Base-by-base conservation (phyloP, 30 jellyfish, hydroid and myxozoan genomes). In the Chrysaora quinquecirrha region DNA sequence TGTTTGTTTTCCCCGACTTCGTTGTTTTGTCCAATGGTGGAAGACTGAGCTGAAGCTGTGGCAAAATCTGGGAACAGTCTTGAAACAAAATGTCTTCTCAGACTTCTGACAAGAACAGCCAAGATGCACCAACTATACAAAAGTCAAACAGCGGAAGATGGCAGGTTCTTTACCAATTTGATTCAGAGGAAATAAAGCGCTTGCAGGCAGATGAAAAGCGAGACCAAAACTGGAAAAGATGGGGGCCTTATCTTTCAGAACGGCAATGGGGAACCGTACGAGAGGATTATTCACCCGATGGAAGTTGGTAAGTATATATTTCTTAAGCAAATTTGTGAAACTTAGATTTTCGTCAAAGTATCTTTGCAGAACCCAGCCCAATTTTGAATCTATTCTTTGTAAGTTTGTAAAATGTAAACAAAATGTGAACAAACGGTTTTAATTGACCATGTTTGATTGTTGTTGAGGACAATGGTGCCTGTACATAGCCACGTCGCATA, bases 241-340 rank as follows among this genome's bases (percentile, higher is more conserved):
- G 97, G 97, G 97, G 97, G 19, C 97, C 97, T 9, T 90, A 90
- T 34, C 85, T 90, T 0, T 90, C 97, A 1, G 97, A 90, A 82
- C 61, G 97, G 50, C 97, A 90, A 43, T 90, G 97, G 97, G 97
- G 97, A 4, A 90, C 97, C 0, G 97, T 90, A n/a, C 75, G 97
- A 43, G 97, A 90, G 69, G 97, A 90, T 68, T 90, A 90, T 33
- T 90, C 97, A 6, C 88, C 89, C 22, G 89, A 90, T 78, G 97
- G 97, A 34, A 71, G 84, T 38, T 90, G 97, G 97, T 90, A 79
- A 21, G 89, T 34, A 30, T 16, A 22, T 70, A 9, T n/a, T n/a
- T n/a, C n/a, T n/a, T n/a, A n/a, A n/a, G n/a, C n/a, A n/a, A n/a
- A n/a, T n/a, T n/a, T n/a, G n/a, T n/a, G n/a, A n/a, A n/a, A n/a